Evolutionary conservation across 2,797 vertebrate species (phyloP), one percentile per base, ranked within the genome.

Genomic region (Pelobates cultripes): DNA sequence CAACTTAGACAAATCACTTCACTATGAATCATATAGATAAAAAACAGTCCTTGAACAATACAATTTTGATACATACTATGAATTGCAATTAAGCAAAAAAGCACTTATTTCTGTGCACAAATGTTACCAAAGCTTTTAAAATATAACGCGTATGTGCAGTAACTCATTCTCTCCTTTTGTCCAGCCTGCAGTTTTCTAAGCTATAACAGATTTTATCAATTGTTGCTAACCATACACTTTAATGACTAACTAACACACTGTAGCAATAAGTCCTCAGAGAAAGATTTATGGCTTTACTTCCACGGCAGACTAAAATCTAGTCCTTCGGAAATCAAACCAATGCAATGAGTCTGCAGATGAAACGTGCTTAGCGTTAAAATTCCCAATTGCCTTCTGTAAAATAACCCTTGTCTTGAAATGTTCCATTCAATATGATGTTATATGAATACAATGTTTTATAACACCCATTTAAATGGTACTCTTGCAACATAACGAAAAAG

Each of bases 201-300:
- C 13, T 41, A 8, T 43, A 17, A 66, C 43, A 76, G 40, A 57
- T 55, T 41, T 72, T 43, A 6, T n/a, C 17, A 5, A 40, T 41
- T 67, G 42, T 17, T 71, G 9, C 60, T 55, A 28, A 45, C 57
- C 80, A 60, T 72, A 44, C 70, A 77, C 63, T 77, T 77, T 67
- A 61, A 75, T 64, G 17, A 64, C 74, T 82, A 77, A 82, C 80
- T 61, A 81, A 72, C 45, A 64, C 68, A 77, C 41, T 82, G 76
- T 77, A 72, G 69, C 74, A 70, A 82, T 71, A 70, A 82, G 68
- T 71, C 68, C 43, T 14, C 14, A 70, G 73, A 43, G 41, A 28
- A 51, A 82, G 74, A 82, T 82, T 77, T 82, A 82, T 77, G 44
- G 44, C 60, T 28, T 45, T 15, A n/a, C 55, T 75, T 60, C 9